phyloP scores from a whole-genome alignment of 2,888 invertebrate species.

The Zygothrica quintamaculata region DNA sequence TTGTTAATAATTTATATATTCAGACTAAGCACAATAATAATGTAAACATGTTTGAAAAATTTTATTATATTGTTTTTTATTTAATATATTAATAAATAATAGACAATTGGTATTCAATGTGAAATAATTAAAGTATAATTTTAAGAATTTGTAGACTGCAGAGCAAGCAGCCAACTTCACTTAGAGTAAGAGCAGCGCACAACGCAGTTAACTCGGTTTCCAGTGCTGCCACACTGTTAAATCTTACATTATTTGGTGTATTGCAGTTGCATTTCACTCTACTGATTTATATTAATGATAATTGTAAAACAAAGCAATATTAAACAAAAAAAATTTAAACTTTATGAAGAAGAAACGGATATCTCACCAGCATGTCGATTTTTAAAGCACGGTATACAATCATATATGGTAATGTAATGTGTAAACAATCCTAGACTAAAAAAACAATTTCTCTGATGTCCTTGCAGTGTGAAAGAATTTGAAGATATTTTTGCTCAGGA shows the following conservation, averaged over 20 bases:
- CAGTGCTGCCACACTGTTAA: constrained; percentile 34
- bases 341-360: constrained; percentile 41
- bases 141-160: too few species aligned
- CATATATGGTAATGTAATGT: not conserved
- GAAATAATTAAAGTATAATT: too few species aligned
- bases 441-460: constrained; percentile 70
- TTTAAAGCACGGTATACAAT: constrained; percentile 83
- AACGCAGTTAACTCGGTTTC: constrained; percentile 24
- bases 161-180: constrained; percentile 33
- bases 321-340: constrained; percentile 7
- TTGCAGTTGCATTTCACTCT: constrained; percentile 54
- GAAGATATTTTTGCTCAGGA: constrained; percentile 89
- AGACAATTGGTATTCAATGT: too few species aligned
- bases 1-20: too few species aligned
- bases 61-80: too few species aligned
- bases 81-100: too few species aligned
- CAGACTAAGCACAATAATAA: too few species aligned
- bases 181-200: constrained; percentile 21
- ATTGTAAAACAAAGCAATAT: constrained; percentile 41
- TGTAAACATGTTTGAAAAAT: too few species aligned
- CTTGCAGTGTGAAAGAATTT: constrained; percentile 90
- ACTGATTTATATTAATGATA: constrained; percentile 16
- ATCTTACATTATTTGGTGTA: constrained; percentile 22
- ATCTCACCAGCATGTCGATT: constrained; percentile 76
- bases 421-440: constrained; percentile 13